Base-by-base conservation (phyloP, 2,113 vertebrate genomes). In the Oxygymnocypris stewartii region DNA sequence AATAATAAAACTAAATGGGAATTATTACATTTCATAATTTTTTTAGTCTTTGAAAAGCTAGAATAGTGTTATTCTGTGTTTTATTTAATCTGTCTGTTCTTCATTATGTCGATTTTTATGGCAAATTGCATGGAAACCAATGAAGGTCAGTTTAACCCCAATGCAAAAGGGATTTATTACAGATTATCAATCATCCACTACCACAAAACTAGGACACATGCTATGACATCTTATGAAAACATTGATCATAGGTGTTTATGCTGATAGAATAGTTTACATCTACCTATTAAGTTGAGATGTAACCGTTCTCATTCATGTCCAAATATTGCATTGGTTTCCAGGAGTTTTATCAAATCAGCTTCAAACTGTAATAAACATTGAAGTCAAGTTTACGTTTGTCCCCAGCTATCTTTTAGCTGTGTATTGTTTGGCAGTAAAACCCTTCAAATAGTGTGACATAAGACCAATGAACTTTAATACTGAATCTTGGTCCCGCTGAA, bases 401-500 rank as follows among this genome's bases (percentile, higher is more conserved):
- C 67, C 40, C 71, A 25, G 20, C 23, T 44, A n/a, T 74, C 40
- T 47, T 5, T 42, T 40, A 2, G 1, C 20, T n/a, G 37, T 74
- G 11, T 13, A 25, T n/a, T 47, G 11, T 75, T 25, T 47, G 20
- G 40, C 75, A 78, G 75, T 9, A 31, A 16, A 49, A 78, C 13
- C 47, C 51, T 54, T 31, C 3, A 31, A 18, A 51, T 51, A 2
- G 28, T 51, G 47, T 51, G 75, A 49, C 0, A 8, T 1, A 77
- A 77, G 47, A 54, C 74, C 12, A 76, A 2, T 74, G 12, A 76
- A 18, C 74, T 47, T 76, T 76, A 49, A 79, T 54, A 79, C 16
- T 18, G 6, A 79, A 57, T 18, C 77, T 23, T 14, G 18, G 11
- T 2, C 31, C 54, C 42, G 47, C 8, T 79, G 76, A 82, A 11